These are phyloP conservation scores for Phthorimaea operculella DNA, from an alignment of 1,140 invertebrate genomes.

Conservation along the genomic window DNA sequence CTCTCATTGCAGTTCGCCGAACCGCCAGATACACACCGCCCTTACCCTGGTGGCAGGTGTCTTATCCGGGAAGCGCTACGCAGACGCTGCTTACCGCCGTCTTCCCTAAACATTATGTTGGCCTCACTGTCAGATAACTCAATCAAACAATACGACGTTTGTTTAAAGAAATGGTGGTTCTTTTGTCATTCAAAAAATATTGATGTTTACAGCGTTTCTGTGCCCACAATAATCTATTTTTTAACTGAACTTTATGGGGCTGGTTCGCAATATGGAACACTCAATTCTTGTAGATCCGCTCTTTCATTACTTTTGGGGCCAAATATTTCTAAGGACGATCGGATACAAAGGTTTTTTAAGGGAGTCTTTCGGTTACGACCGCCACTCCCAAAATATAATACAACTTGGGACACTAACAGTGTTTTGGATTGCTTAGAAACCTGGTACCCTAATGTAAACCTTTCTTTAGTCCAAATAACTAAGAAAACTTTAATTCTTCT, in stretches of 20 bases:
- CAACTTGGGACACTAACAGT: background rate
- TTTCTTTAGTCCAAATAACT: background rate
- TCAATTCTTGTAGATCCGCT: background rate
- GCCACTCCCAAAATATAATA: background rate
- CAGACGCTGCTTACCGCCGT: background rate
- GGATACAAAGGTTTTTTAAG: background rate
- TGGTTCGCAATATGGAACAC: background rate
- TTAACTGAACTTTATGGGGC: background rate
- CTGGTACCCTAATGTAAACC: background rate
- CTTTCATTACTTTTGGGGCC: background rate
- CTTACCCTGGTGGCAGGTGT: background rate
- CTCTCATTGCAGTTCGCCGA: background rate
- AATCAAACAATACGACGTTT: conserved; percentile 1
- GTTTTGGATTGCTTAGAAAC: background rate
- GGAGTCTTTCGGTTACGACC: background rate
- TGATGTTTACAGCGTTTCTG: background rate
- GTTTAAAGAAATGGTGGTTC: background rate
- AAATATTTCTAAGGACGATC: background rate
- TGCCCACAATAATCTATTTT: background rate
- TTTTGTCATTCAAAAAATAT: background rate
- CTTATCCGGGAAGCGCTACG: background rate
- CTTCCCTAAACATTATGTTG: background rate
- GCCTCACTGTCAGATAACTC: background rate
- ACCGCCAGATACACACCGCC: background rate
- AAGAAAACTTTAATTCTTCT: background rate